These are phyloP conservation scores for Coecobrya sp. DNA, from an alignment of 2,888 invertebrate species.

Conservation along the genomic window DNA sequence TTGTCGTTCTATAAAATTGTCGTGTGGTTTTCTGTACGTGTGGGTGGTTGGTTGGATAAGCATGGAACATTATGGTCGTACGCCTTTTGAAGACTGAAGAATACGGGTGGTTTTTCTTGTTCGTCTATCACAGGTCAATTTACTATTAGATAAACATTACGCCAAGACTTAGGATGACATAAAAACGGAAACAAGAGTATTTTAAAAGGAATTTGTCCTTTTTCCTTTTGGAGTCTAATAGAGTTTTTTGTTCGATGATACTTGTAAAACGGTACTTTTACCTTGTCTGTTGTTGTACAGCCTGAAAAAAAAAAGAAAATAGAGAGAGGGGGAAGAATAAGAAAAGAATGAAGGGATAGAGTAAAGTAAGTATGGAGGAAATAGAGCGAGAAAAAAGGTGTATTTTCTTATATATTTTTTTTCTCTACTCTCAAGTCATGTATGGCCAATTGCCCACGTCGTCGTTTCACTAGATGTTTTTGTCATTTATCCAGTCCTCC, in stretches of 20 bases:
- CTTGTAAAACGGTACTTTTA: conserved; percentile 11
- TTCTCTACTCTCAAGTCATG: conserved; percentile 63
- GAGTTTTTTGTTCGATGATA: conserved; percentile 22
- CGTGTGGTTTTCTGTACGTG: not conserved
- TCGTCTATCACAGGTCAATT: conserved; percentile 72
- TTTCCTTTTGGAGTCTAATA: not conserved
- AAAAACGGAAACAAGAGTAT: conserved; percentile 29
- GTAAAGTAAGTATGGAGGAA: conserved; percentile 43
- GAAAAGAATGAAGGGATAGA: conserved; percentile 27
- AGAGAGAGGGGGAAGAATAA: not conserved
- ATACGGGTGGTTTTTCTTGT: too few species aligned
- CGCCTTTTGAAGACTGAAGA: not conserved
- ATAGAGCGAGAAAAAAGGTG: conserved; percentile 73
- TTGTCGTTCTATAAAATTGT: not conserved
- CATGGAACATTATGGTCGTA: not conserved
- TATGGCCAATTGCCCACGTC: conserved; percentile 72
- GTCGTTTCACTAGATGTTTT: conserved; percentile 70
- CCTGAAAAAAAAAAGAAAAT: not conserved
- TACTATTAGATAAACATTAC: conserved; percentile 71
- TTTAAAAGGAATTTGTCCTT: conserved; percentile 66
- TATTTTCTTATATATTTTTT: conserved; percentile 45
- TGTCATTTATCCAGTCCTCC: conserved; percentile 72
- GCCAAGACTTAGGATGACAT: conserved; percentile 34
- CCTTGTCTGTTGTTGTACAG: not conserved
- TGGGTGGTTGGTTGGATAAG: not conserved